Evolutionary conservation across 1,140 invertebrate species (phyloP), one percentile per base, ranked within the genome.

Genomic region (Drosophila teissieri): DNA sequence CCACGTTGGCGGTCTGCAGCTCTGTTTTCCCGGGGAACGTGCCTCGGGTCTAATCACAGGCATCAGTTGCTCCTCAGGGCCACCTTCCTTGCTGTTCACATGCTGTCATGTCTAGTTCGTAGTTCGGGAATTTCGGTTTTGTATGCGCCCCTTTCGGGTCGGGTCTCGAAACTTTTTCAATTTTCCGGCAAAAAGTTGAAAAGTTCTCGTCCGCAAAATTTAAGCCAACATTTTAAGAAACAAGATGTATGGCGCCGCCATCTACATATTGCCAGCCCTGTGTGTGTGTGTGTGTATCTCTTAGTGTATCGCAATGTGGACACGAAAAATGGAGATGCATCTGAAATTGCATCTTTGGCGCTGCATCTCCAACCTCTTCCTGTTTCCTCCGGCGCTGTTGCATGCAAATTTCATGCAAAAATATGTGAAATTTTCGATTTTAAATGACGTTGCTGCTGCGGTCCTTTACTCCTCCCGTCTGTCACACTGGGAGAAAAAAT

Each of bases 401-500:
- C 73, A 88, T 88, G 84, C 84, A 88, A 88, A 88, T 89, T 88
- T 88, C 67, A 88, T 88, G 84, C 84, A 88, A 80, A 88, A 89
- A 88, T 88, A 88, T 88, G 84, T 83, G 80, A 78, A 84, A 80
- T 84, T 89, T 89, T 88, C 84, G 84, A 89, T 83, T 89, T 83
- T 80, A 83, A 89, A 77, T 74, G 78, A 72, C 75, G 80, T 46
- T 62, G 49, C 46, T 79, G 55, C 40, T n/a, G 24, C 54, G 42
- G 14, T 56, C 24, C 19, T 54, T 51, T 40, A 27, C 34, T 46
- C 8, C 27, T 39, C 17, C 12, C 12, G 46, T 19, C 37, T 34
- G n/a, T 10, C 27, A 27, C 40, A 51, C 64, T 52, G 2, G 3
- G 0, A 62, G 1, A 64, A 65, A 60, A 24, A 19, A 19, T 19